Evolutionary conservation across 2,797 vertebrate species (phyloP), one percentile per base, ranked within the genome.

Genomic region (Apogon talboti): DNA sequence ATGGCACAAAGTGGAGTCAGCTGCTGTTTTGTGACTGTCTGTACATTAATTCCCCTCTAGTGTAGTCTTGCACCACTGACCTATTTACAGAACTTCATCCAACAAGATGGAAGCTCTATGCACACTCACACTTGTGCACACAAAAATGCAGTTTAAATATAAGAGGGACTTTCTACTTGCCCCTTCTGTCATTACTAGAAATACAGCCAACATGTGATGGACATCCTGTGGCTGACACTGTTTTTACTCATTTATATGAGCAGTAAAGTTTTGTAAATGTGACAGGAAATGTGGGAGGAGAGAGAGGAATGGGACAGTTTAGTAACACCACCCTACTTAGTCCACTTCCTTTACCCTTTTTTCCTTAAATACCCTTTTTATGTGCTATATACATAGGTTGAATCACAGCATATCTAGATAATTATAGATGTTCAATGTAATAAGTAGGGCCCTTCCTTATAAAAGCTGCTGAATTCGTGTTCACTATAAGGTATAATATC

Each of bases 51-150:
- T 72, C 52, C 64, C 21, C 56, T 59, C 54, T 70, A 56, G 65
- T 69, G 1, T 6, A 37, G 47, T 76, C 60, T 73, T 62, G 74
- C 35, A 66, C 74, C 55, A 66, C 52, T 82, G 75, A 85, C 87
- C 81, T 86, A 86, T 76, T 82, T 89, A 80, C 24, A 59, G 37
- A 82, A 74, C 11, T 77, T 69, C 30, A 77, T 60, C 58, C n/a
- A 66, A 35, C 59, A 79, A 42, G 49, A 62, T 33, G 65, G 52
- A 71, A 8, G 3, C 33, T 10, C 33, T 35, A 8, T 35, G 33
- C 33, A 35, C 24, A 64, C 45, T 64, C 48, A 60, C 7, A 54
- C 46, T 16, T 13, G 2, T 45, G 12, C 43, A 42, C 37, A 55
- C 46, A 66, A 37, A 64, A 44, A 75, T 30, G 37, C 11, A 18